These are phyloP conservation scores for Vireo griseus DNA, from an alignment of 2,797 vertebrate species.

Conservation along the genomic window DNA sequence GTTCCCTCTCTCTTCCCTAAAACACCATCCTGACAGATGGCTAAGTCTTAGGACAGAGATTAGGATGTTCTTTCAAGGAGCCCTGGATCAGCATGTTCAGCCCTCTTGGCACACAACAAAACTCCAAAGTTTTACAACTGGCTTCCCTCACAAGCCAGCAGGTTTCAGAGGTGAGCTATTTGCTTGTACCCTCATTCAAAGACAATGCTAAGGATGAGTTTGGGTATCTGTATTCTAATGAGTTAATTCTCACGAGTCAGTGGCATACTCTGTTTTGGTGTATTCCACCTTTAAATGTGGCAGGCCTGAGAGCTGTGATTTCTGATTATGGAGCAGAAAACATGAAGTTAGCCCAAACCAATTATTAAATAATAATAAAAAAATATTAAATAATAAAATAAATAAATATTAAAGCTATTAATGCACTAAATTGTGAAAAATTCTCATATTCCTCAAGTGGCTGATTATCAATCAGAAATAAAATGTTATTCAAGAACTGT, in stretches of 20 bases:
- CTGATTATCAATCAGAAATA: background rate
- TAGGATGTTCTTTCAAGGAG: background rate
- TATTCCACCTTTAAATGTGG: background rate
- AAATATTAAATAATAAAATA: too few species aligned
- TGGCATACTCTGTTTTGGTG: background rate
- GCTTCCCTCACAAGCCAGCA: background rate
- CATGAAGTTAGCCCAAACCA: background rate
- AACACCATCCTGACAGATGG: background rate
- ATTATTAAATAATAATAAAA: background rate
- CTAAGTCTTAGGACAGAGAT: background rate
- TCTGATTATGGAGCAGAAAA: background rate
- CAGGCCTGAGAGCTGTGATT: background rate
- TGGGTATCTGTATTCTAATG: background rate
- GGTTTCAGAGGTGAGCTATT: background rate
- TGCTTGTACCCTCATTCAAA: background rate
- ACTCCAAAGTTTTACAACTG: background rate
- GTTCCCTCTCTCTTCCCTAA: background rate
- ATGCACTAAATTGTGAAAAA: background rate
- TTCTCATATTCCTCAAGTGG: background rate
- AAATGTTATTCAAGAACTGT: background rate
- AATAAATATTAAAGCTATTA: background rate
- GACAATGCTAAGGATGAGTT: background rate
- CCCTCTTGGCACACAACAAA: background rate
- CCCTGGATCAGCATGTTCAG: background rate
- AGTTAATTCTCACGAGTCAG: background rate